Evolutionary conservation across 2,888 invertebrate species (phyloP), one percentile per base, ranked within the genome.

Genomic region (Eupithecia exiguata): DNA sequence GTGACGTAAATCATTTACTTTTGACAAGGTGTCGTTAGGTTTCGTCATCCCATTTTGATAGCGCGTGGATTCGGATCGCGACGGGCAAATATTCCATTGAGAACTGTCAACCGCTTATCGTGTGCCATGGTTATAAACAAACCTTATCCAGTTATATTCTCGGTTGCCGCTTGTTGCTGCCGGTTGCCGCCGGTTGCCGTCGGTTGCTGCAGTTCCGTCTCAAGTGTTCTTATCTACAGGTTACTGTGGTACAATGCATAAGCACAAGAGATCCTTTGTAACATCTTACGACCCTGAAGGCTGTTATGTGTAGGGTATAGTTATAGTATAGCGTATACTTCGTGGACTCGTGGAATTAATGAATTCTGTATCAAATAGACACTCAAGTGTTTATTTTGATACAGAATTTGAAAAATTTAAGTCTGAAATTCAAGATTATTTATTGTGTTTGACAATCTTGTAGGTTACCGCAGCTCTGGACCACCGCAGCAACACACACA

Each of bases 221-320:
- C 35, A 36, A 69, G 14, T 53, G 21, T 69, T 62, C 40, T 62
- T 69, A 69, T 69, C 62, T 63, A 70, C 69, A 70, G 63, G 53
- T 66, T 58, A n/a, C 14, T 38, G 46, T 68, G 74, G 70, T 40
- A 36, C 43, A 62, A 66, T 7, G 1, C n/a, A 49, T 16, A 67
- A 43, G 65, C n/a, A 67, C 5, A 25, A 21, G 58, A 58, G 12
- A 25, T 58, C 5, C 25, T 21, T 25, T n/a, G 9, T n/a, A 49
- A 49, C 18, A 46, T n/a, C 49, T 49, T 49, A 9, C n/a, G 49
- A 7, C 49, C 46, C 46, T 46, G 46, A 46, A 18, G 18, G 46
- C 46, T 46, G 46, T 18, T 18, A 18, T 18, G 46, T 18, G 18
- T 46, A 18, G 18, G 46, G 16, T n/a, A n/a, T n/a, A n/a, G n/a